These are phyloP conservation scores for Pygocentrus nattereri DNA, from an alignment of 2,797 vertebrate species.

Conservation along the genomic window DNA sequence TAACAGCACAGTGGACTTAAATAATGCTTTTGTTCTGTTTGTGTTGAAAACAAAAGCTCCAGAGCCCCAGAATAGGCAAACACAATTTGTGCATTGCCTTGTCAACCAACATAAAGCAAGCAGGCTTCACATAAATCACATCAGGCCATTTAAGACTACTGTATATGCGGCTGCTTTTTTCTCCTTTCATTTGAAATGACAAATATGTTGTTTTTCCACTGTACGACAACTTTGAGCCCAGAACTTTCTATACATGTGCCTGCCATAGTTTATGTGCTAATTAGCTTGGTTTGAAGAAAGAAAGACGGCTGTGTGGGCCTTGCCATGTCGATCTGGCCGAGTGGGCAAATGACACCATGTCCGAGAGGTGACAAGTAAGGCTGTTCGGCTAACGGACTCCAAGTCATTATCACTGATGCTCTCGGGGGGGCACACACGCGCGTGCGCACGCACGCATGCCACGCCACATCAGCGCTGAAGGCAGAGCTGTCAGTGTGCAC, in stretches of 20 bases:
- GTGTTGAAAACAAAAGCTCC: not conserved
- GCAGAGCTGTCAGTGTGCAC: conserved; percentile 40
- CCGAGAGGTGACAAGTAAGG: conserved; percentile 23
- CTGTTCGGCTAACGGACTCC: conserved; percentile 28
- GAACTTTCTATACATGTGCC: not conserved
- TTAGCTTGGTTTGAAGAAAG: not conserved
- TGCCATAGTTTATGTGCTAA: conserved; percentile 7
- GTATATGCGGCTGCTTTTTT: not conserved
- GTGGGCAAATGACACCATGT: conserved; percentile 15
- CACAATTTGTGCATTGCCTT: not conserved
- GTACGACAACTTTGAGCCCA: not conserved
- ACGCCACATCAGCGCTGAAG: conserved; percentile 33
- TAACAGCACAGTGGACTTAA: not conserved
- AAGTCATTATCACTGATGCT: conserved; percentile 46
- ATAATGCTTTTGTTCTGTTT: not conserved
- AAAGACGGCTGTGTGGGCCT: not conserved
- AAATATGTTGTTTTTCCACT: not conserved
- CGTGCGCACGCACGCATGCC: not conserved
- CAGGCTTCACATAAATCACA: not conserved
- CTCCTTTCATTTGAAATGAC: not conserved
- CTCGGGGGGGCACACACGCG: conserved; percentile 23
- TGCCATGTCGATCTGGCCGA: not conserved
- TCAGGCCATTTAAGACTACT: not conserved
- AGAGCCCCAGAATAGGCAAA: not conserved
- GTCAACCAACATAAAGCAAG: not conserved